phyloP scores from a whole-genome alignment of 2,113 vertebrate genomes.

The Apeltes quadracus region DNA sequence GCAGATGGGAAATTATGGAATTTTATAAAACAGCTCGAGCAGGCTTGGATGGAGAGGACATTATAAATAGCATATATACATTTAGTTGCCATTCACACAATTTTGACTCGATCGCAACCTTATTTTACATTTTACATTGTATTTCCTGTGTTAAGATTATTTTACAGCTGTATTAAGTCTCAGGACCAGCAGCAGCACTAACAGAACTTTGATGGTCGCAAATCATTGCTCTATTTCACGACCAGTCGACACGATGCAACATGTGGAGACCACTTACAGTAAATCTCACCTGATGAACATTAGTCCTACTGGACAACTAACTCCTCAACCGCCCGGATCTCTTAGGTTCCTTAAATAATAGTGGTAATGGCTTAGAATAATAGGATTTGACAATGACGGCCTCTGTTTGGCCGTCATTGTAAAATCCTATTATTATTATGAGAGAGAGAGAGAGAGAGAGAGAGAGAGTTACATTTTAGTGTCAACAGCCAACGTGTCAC shows the following conservation, averaged over 20 bases:
- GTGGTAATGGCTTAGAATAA: too few relatives aligned
- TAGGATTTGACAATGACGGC: too few relatives aligned
- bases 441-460: not conserved
- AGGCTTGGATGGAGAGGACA: slow-evolving; percentile 58
- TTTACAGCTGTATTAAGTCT: slow-evolving; percentile 9
- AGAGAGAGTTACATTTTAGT: too few relatives aligned
- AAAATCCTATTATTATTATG: too few relatives aligned
- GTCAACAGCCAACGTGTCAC: not conserved
- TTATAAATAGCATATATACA: slow-evolving; percentile 47
- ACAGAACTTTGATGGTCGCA: not conserved
- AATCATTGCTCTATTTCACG: not conserved
- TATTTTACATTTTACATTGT: slow-evolving; percentile 16
- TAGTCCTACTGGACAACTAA: not conserved
- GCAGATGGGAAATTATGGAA: slow-evolving; percentile 76
- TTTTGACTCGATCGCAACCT: slow-evolving; percentile 5
- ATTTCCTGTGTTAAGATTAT: slow-evolving; percentile 6
- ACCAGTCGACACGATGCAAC: not conserved
- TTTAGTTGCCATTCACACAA: slow-evolving; percentile 21
- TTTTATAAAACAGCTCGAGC: slow-evolving; percentile 70
- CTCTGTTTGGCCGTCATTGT: too few relatives aligned
- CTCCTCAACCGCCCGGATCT: not conserved
- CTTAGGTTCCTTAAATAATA: not conserved
- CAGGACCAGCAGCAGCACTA: not conserved
- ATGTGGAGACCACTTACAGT: not conserved
- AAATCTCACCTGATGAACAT: not conserved